A percentile compares a stretch with the other conserved stretches of the same genome.
Evolutionary conservation across 2,797 vertebrate genomes (phyloP).

Genomic region (Anguilla anguilla): DNA sequence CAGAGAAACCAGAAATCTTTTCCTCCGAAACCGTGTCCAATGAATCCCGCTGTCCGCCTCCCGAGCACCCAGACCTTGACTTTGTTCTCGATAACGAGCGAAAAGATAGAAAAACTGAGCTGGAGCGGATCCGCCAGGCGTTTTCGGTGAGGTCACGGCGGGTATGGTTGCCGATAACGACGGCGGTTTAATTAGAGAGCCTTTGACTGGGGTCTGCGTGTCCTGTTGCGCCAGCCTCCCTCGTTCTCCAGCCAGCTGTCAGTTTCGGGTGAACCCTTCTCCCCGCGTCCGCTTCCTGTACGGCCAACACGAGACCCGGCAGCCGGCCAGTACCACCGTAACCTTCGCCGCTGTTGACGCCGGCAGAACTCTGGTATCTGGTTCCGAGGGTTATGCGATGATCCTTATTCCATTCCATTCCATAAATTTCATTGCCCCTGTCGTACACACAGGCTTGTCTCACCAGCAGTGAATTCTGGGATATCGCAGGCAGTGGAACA

Average conservation of each 20-base stretch:
- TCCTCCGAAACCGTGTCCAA: background rate
- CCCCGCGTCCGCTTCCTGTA: background rate
- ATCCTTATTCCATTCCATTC: no score
- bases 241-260: background rate
- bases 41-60: background rate
- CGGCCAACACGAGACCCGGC: background rate
- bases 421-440: no score
- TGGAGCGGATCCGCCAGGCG: background rate
- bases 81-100: background rate
- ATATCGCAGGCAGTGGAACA: no score
- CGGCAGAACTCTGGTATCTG: background rate
- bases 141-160: background rate
- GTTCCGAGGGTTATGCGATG: no score
- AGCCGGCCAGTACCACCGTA: background rate
- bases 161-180: background rate
- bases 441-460: no score
- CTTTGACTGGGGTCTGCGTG: background rate
- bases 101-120: background rate
- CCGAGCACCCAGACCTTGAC: background rate
- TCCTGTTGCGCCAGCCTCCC: background rate
- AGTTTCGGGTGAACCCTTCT: background rate
- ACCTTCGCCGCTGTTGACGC: background rate
- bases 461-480: no score
- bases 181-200: background rate
- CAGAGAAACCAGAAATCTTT: background rate